Evolutionary conservation across 1,140 invertebrate species (phyloP).

Genomic region (Orius laevigatus): DNA sequence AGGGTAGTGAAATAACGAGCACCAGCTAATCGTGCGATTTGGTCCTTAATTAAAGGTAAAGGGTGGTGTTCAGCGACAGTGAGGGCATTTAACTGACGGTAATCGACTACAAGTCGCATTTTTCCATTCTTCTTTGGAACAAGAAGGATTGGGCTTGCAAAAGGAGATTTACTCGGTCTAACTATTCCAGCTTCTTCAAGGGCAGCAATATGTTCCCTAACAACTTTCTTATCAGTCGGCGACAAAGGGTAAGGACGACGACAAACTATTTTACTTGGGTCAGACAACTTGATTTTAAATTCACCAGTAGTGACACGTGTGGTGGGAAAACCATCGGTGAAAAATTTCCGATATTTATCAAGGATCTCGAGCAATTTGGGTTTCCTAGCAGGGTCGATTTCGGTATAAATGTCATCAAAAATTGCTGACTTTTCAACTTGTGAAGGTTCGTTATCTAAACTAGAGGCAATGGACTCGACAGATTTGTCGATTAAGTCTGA

Average conservation of each 20-base stretch:
- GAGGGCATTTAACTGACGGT: conserved; percentile 24
- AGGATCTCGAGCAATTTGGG: neutral
- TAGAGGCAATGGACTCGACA: neutral
- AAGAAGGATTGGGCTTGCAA: conserved; percentile 24
- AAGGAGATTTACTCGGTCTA: conserved; percentile 20
- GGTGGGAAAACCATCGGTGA: neutral
- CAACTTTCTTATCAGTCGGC: conserved; percentile 11
- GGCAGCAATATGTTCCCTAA: conserved; percentile 12
- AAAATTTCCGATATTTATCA: neutral
- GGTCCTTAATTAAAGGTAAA: conserved; percentile 20
- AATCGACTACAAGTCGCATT: conserved; percentile 30
- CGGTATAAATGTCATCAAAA: conserved; percentile 3
- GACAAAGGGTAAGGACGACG: conserved; percentile 13
- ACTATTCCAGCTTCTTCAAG: conserved; percentile 17
- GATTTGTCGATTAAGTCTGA: neutral
- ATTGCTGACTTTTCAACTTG: neutral
- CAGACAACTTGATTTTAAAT: conserved; percentile 13
- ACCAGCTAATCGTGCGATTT: conserved; percentile 24
- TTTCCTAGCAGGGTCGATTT: conserved; percentile 1
- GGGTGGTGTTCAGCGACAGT: conserved; percentile 26
- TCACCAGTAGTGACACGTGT: too few relatives aligned
- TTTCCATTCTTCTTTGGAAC: conserved; percentile 17
- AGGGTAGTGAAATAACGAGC: conserved; percentile 24
- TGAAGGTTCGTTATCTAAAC: neutral
- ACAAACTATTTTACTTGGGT: conserved; percentile 12